Base-by-base conservation (phyloP, 2,888 invertebrate genomes). In the Mythimna impura region DNA sequence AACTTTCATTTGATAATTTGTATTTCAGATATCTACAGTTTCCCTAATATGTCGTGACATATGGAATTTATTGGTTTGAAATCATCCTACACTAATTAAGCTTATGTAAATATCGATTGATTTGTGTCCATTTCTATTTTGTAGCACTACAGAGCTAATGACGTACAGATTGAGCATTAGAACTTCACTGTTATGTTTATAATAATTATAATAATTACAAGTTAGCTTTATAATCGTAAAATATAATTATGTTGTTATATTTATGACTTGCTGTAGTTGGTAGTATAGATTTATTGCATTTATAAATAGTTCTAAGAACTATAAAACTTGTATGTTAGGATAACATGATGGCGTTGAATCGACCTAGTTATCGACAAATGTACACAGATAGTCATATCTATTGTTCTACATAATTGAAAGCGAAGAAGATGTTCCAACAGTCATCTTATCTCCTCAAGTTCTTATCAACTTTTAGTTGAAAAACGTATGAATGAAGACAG, bases 281-380 rank as follows among this genome's bases (percentile, higher is more conserved):
- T 73, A 58, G 72, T 71, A 73, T 54, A 85, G 66, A 73, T 75
- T 85, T 76, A 83, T 83, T 73, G 64, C 61, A 12, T 67, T 63
- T 71, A 72, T 76, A 80, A 80, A 68, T 67, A 57, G 60, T 78
- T 75, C 73, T 61, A 66, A 71, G 71, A 76, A 81, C 69, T 78
- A 74, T 68, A 61, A 83, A 73, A 60, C 50, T 64, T 66, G 54
- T 72, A 58, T 72, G 43, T 73, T 58, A 43, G 25, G 34, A 61
- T 55, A 43, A 70, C 50, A n/a, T 52, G 62, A 54, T 77, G 40
- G 43, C 57, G 80, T 76, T 64, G 30, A 60, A 57, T 63, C 62
- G 71, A 62, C 63, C 73, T 50, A 78, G 58, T 82, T 79, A 63
- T 72, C 54, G 58, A 25, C 54, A 55, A 78, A 47, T 66, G 14